Conservation (phyloP, 2,888 invertebrate genomes). For the Dicyrtoma fusca region DNA sequence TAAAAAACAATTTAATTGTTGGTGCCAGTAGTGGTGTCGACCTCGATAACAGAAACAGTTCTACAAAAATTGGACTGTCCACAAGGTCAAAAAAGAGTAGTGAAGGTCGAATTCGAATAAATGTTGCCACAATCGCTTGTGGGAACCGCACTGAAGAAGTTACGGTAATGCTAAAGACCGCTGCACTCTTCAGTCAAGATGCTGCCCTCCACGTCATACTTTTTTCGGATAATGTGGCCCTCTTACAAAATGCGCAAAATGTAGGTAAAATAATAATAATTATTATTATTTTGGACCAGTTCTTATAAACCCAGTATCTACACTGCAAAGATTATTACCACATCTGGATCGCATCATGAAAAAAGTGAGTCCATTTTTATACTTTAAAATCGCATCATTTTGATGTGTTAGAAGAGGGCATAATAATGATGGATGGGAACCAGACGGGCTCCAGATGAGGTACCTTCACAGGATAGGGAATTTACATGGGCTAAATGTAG, state of each 20-base stretch:
- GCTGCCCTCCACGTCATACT: constrained; percentile 12
- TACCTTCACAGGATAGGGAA: too few species aligned
- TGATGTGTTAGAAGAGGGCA: too few species aligned
- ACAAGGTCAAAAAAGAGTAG: neutral
- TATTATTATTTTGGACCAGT: too few species aligned
- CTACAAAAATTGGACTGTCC: neutral
- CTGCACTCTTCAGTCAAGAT: constrained; percentile 13
- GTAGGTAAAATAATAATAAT: constrained; percentile 4
- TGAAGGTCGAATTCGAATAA: neutral
- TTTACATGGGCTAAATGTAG: too few species aligned
- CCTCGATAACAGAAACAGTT: too few species aligned
- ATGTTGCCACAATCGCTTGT: neutral
- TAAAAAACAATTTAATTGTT: too few species aligned
- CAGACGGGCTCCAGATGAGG: too few species aligned
- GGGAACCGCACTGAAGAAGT: neutral
- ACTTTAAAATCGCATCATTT: neutral
- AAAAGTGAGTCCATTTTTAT: too few species aligned
- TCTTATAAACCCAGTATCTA: neutral
- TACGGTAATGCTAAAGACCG: constrained; percentile 8
- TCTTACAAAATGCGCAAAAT: neutral
- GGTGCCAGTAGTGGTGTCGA: too few species aligned
- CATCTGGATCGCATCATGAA: too few species aligned
- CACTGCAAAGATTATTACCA: neutral
- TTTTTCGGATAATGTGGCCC: neutral
- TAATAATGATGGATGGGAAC: neutral